phyloP scores from a whole-genome alignment of 2,113 vertebrate species.

The Paramisgurnus dabryanus region DNA sequence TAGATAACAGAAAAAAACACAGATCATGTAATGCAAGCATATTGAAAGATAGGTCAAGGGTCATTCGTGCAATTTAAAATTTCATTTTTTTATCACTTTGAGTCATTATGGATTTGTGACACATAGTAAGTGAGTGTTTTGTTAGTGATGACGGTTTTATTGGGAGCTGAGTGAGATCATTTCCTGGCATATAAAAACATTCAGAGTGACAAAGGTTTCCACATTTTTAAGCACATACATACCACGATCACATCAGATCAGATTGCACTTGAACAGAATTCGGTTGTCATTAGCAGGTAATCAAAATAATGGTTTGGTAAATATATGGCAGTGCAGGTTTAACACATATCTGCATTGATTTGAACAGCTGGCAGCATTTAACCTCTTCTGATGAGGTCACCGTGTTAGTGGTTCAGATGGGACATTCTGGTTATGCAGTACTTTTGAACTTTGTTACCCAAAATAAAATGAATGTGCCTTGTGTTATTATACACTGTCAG shows the following conservation, averaged over 20 bases:
- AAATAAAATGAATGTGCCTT: no score
- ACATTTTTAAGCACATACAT: not conserved
- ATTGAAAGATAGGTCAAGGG: not conserved
- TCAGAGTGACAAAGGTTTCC: not conserved
- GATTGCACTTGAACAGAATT: not conserved
- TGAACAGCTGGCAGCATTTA: not conserved
- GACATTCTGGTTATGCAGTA: no score
- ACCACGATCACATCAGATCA: not conserved
- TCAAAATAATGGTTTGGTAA: not conserved
- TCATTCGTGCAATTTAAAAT: no score
- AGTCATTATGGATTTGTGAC: no score
- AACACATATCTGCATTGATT: not conserved
- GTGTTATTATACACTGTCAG: no score
- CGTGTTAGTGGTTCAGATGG: not conserved
- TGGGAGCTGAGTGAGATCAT: not conserved
- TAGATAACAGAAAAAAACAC: not conserved
- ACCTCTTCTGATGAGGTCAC: not conserved
- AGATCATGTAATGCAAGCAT: not conserved
- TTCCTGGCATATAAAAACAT: not conserved
- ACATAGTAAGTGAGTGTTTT: not conserved
- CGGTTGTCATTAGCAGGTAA: not conserved
- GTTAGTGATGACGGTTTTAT: not conserved
- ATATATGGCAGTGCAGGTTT: not conserved
- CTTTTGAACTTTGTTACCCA: no score
- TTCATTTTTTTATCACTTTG: no score